These are phyloP conservation scores for Tetranychus cinnabarinus DNA, from an alignment of 1,140 invertebrate genomes.

Conservation along the genomic window DNA sequence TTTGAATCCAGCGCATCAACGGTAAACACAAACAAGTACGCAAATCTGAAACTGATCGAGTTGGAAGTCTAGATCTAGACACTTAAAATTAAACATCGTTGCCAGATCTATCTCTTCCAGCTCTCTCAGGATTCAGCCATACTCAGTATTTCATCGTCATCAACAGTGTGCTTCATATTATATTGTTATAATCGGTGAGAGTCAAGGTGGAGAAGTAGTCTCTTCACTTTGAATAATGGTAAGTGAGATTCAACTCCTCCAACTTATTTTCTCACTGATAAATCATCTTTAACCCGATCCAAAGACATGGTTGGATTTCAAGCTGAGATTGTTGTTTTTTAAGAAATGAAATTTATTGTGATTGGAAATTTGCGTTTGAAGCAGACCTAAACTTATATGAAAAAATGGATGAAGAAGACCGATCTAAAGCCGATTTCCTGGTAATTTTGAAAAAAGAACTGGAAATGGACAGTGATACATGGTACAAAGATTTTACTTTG, in stretches of 20 bases:
- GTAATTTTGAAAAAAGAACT: too few species aligned
- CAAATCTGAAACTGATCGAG: slow-evolving; percentile 18
- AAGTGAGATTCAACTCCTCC: slow-evolving; percentile 56
- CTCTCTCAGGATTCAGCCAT: slow-evolving; percentile 23
- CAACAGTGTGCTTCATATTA: not conserved
- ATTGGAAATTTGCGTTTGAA: too few species aligned
- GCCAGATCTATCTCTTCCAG: slow-evolving; percentile 58
- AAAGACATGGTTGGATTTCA: too few species aligned
- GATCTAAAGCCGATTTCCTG: too few species aligned
- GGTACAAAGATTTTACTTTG: too few species aligned
- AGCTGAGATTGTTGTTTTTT: too few species aligned
- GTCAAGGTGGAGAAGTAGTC: slow-evolving; percentile 43
- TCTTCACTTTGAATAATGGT: slow-evolving; percentile 32
- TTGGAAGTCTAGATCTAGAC: slow-evolving; percentile 44
- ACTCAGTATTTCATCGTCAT: slow-evolving; percentile 1
- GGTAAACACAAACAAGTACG: too few species aligned
- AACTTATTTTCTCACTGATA: slow-evolving; percentile 30
- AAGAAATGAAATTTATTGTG: too few species aligned
- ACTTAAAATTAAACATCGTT: slow-evolving; percentile 20
- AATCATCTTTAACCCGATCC: not conserved
- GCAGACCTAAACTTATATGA: too few species aligned
- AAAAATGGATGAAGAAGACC: too few species aligned
- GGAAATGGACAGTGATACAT: too few species aligned
- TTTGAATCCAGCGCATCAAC: too few species aligned
- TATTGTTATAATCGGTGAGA: slow-evolving; percentile 14